Evolutionary conservation across 2,113 vertebrate genomes (phyloP).

Genomic region (Otis tarda): DNA sequence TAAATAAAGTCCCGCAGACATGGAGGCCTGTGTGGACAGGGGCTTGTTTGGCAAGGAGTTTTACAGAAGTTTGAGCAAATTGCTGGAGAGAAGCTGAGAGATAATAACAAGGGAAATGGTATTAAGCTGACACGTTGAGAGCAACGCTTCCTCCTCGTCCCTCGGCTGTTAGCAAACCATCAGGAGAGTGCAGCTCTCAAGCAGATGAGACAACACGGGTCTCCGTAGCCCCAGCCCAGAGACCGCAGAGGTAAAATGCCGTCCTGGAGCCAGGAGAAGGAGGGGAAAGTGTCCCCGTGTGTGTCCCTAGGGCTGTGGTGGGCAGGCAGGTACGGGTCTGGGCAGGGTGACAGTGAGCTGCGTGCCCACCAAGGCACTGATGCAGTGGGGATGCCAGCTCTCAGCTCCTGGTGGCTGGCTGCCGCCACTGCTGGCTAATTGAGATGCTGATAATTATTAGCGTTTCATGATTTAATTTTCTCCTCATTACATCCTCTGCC

Average conservation of each 20-base stretch:
- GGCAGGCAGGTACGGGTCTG: fast-evolving
- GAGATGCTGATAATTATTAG: conserved; percentile 26
- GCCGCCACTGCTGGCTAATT: neutral
- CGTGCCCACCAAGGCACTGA: fast-evolving
- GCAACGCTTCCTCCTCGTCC: neutral
- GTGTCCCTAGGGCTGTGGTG: neutral
- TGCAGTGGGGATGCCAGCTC: neutral
- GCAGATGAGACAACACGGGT: fast-evolving
- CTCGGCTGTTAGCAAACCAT: neutral
- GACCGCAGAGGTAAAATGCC: neutral
- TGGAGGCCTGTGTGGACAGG: neutral
- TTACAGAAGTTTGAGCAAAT: conserved; percentile 45
- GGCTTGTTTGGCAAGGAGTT: conserved; percentile 47
- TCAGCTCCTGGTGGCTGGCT: neutral
- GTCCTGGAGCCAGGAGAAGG: neutral
- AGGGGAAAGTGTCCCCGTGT: neutral
- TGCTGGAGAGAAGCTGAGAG: conserved; percentile 16
- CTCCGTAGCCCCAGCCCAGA: neutral
- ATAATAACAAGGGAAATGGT: conserved; percentile 3
- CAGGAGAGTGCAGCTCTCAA: neutral
- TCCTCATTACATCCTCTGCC: neutral
- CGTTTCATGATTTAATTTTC: conserved; percentile 24
- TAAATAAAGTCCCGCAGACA: conserved; percentile 50
- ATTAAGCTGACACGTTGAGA: neutral
- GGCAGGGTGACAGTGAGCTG: neutral